Evolutionary conservation across 2,797 vertebrate genomes (phyloP).

Genomic region (Periophthalmus magnuspinnatus): DNA sequence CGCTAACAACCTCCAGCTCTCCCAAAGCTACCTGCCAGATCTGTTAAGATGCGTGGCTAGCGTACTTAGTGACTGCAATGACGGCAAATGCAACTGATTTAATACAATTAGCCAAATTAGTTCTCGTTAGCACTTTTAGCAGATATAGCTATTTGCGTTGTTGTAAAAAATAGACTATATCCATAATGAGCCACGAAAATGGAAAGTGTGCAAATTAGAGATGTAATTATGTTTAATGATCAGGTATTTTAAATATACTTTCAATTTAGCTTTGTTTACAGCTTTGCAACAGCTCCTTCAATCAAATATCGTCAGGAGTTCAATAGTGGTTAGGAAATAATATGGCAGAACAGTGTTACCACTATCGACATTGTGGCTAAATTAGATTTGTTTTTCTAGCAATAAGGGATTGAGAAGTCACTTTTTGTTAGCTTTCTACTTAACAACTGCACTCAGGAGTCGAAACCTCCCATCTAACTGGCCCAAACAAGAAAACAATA

Average conservation of each 20-base stretch:
- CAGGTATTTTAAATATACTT: conserved; percentile 21
- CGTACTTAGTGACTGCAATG: not conserved
- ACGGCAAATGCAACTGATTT: conserved; percentile 27
- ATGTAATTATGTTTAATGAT: conserved; percentile 8
- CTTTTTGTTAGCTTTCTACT: conserved; percentile 18
- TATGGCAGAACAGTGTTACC: not conserved
- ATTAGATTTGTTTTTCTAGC: conserved; percentile 7
- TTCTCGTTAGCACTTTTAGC: conserved; percentile 25
- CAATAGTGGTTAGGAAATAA: conserved; percentile 4
- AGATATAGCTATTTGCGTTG: conserved; percentile 19
- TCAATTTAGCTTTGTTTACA: conserved; percentile 5
- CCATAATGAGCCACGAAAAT: not conserved
- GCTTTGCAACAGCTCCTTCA: conserved; percentile 6
- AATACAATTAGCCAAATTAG: conserved; percentile 45
- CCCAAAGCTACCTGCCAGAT: conserved; percentile 34
- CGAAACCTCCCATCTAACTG: conserved; percentile 55
- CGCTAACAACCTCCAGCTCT: conserved; percentile 45
- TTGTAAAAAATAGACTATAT: conserved; percentile 20
- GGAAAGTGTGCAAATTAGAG: not conserved
- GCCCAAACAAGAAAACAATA: conserved; percentile 36
- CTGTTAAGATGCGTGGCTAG: conserved; percentile 31
- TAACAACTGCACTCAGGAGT: conserved; percentile 75
- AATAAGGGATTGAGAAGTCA: conserved; percentile 8
- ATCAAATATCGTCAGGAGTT: conserved; percentile 8
- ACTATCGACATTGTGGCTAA: not conserved